Evolutionary conservation across 2,797 vertebrate genomes (phyloP), one percentile per base, ranked within the genome.

Genomic region (Tokudaia muenninki): DNA sequence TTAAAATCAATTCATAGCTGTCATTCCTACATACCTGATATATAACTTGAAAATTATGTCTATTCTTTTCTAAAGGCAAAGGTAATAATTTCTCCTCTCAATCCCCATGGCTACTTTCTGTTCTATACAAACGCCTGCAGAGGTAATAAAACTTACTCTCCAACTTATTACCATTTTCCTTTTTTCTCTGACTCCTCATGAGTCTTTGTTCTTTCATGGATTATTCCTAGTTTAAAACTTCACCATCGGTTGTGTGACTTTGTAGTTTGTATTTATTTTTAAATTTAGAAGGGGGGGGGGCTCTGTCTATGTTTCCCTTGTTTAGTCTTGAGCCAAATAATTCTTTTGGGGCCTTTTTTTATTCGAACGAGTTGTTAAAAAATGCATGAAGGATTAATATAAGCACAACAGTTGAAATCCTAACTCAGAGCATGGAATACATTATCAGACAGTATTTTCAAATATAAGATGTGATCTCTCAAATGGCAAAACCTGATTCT

Each of bases 1-100:
- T 74, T 92, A 91, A 84, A 91, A 72, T 67, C 17, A n/a, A 47
- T 13, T 72, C 92, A 83, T 72, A 34, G 8, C 81, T 96, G 82
- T 83, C 82, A 74, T 91, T 84, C 19, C 34, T 78, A 47, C 3
- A 81, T 31, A 90, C 8, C 16, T 6, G n/a, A 59, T 61, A n/a
- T 63, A 91, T 91, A 94, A 92, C 24, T 50, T 77, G 34, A 44
- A 63, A 77, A 72, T 81, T 17, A 50, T 52, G 12, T 88, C 22
- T 91, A 31, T 8, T 75, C 10, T 96, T 91, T 61, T 89, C 16
- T 67, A 70, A 94, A 77, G 19, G 63, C 11, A 67, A 44, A 37
- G 11, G 24, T 82, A 10, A n/a, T 31, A 4, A 2, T 86, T 44
- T 1, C 11, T 57, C 81, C 57, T 22, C 11, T 70, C 59, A 91